Base-by-base conservation (phyloP, 2,888 invertebrate species). In the Coremacera marginata region DNA sequence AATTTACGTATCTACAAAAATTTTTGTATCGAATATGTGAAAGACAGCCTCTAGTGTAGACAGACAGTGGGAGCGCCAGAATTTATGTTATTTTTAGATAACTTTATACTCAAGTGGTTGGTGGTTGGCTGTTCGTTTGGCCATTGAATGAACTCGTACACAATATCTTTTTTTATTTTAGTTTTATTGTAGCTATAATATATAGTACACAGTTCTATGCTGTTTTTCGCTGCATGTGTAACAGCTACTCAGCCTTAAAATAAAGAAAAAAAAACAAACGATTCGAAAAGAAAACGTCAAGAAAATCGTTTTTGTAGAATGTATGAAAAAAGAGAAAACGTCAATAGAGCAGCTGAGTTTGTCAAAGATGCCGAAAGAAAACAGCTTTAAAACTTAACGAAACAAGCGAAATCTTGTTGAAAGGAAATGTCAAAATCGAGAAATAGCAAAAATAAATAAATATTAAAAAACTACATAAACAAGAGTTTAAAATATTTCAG, bases 71-170 rank as follows among this genome's bases (percentile, higher is more conserved):
- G 85, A 88, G 86, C 86, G 85, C 84, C 83, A 85, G 84, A 85
- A 85, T 83, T 83, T 70, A 79, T 65, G 79, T 86, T 88, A 87
- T 87, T 88, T 87, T 81, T 86, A 87, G 86, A 83, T 77, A 31
- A 82, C 77, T 84, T 83, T 82, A 84, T 82, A 84, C 85, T 87
- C 86, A 87, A 86, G 87, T 87, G 87, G 87, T 87, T 87, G 87
- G 83, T 62, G 16, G 60, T 60, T 62, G 37, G n/a, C 34, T 19
- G 65, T 5, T 60, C 60, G 25, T 25, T 63, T 27, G 51, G 68
- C 25, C 27, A 9, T 51, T 68, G 49, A 19, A 9, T 44, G 60
- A 72, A 62, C 65, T 74, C 74, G 67, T 11, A 25, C 16, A 27
- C 37, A 65, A 37, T 55, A 31, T 74, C 44, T 65, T 31, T 16